Evolutionary conservation across 2,797 vertebrate genomes (phyloP).

Genomic region (Ptychadena robeensis): DNA sequence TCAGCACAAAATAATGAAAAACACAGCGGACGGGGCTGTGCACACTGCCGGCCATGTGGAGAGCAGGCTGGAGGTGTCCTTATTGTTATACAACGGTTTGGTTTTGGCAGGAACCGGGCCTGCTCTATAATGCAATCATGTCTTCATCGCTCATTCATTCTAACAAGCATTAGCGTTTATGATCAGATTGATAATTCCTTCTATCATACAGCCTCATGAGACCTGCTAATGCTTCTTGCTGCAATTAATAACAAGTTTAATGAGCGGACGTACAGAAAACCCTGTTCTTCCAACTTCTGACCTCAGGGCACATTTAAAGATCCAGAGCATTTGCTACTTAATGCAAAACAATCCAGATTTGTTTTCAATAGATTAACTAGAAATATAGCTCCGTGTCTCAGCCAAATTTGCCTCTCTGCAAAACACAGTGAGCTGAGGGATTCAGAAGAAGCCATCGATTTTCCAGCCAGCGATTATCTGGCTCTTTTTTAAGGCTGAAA

Average conservation of each 20-base stretch:
- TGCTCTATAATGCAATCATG: not conserved
- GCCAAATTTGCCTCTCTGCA: constrained; percentile 70
- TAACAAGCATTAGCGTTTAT: constrained; percentile 56
- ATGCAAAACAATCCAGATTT: constrained; percentile 77
- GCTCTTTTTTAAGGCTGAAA: constrained; percentile 70
- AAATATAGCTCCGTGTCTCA: constrained; percentile 66
- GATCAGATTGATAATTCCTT: constrained; percentile 59
- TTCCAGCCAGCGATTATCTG: constrained; percentile 83
- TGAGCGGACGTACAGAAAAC: constrained; percentile 53
- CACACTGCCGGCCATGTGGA: constrained; percentile 21
- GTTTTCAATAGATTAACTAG: constrained; percentile 71
- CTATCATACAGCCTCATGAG: constrained; percentile 62
- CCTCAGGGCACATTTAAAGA: constrained; percentile 59
- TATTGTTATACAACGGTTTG: not conserved
- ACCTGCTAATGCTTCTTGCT: constrained; percentile 59
- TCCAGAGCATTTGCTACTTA: constrained; percentile 71
- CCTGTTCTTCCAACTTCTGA: constrained; percentile 59
- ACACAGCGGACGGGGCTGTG: not conserved
- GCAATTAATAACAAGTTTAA: constrained; percentile 66
- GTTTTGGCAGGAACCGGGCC: constrained; percentile 10
- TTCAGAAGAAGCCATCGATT: constrained; percentile 69
- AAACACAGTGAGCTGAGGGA: constrained; percentile 66
- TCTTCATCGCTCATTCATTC: constrained; percentile 31
- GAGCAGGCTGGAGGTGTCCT: constrained; percentile 4
- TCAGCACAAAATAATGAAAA: not conserved